phyloP scores from a whole-genome alignment of 92 coral and sea anemone species.

The Palythoa heliodiscus region DNA sequence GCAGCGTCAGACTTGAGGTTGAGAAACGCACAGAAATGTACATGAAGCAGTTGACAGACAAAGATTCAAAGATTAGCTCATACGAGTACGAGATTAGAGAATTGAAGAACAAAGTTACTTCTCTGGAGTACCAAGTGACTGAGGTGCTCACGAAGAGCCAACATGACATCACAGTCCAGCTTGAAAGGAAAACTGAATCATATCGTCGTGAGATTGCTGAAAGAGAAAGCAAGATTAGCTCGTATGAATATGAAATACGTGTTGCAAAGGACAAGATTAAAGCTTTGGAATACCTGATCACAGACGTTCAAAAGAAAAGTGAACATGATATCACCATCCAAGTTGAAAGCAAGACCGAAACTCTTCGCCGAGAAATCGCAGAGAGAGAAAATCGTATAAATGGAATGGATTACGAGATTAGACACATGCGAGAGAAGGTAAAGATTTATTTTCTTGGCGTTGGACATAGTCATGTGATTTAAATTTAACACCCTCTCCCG shows the following conservation, averaged over 20 bases:
- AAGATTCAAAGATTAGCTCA: constrained; percentile 31
- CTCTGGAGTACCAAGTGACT: constrained; percentile 17
- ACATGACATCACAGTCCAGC: constrained; percentile 40
- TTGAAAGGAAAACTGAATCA: constrained; percentile 28
- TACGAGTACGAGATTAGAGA: constrained; percentile 23
- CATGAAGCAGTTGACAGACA: constrained; percentile 44
- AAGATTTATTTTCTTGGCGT: neutral
- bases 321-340: constrained; percentile 55
- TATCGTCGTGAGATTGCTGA: constrained; percentile 38
- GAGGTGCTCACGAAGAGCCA: constrained; percentile 35
- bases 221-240: constrained; percentile 37
- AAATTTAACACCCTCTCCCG: neutral
- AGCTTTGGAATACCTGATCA: constrained; percentile 34
- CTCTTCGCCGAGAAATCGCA: constrained; percentile 38
- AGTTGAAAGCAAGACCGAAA: constrained; percentile 42
- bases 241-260: constrained; percentile 31
- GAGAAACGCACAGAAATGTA: constrained; percentile 42
- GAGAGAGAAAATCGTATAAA: constrained; percentile 33
- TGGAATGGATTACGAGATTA: constrained; percentile 33
- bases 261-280: constrained; percentile 22
- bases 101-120: constrained; percentile 28
- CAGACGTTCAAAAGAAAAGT: constrained; percentile 33
- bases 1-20: constrained; percentile 35
- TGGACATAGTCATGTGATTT: neutral
- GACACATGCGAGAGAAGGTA: constrained; percentile 35